Percentiles rank a stretch among this genome's conserved stretches.
phyloP scores from a whole-genome alignment of 2,888 invertebrate species.

The Cepaea hortensis region DNA sequence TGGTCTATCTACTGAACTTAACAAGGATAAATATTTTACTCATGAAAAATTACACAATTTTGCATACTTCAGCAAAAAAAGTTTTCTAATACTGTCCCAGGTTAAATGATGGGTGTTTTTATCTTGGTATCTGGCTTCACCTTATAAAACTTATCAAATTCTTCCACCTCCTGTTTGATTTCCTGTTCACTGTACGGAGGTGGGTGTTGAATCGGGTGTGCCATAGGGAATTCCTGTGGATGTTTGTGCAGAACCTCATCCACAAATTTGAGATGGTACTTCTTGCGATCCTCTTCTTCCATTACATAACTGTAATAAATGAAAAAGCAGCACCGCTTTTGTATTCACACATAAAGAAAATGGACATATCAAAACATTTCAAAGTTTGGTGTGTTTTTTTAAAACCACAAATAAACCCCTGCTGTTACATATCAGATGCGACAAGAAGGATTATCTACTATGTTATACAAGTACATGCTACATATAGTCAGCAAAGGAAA shows the following conservation, averaged over 20 bases:
- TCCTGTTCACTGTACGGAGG: conserved; percentile 41
- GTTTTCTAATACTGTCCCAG: not conserved
- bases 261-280: conserved; percentile 59
- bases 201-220: conserved; percentile 33
- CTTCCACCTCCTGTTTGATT: conserved; percentile 49
- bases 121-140: conserved; percentile 51
- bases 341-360: not conserved
- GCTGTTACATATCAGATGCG: too few relatives aligned
- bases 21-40: too few relatives aligned
- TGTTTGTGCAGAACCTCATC: conserved; percentile 56
- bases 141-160: conserved; percentile 49
- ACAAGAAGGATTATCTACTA: too few relatives aligned
- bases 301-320: conserved; percentile 54
- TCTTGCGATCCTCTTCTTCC: conserved; percentile 56
- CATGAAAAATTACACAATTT: too few relatives aligned
- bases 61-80: not conserved
- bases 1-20: too few relatives aligned
- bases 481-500: too few relatives aligned
- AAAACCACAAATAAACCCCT: too few relatives aligned
- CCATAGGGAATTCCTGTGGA: conserved; percentile 54
- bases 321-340: not conserved
- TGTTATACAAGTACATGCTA: too few relatives aligned
- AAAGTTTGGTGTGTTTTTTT: too few relatives aligned
- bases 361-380: not conserved
- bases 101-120: conserved; percentile 41